Conservation (phyloP, 2,113 vertebrate genomes). For the Cyphotilapia sp. region DNA sequence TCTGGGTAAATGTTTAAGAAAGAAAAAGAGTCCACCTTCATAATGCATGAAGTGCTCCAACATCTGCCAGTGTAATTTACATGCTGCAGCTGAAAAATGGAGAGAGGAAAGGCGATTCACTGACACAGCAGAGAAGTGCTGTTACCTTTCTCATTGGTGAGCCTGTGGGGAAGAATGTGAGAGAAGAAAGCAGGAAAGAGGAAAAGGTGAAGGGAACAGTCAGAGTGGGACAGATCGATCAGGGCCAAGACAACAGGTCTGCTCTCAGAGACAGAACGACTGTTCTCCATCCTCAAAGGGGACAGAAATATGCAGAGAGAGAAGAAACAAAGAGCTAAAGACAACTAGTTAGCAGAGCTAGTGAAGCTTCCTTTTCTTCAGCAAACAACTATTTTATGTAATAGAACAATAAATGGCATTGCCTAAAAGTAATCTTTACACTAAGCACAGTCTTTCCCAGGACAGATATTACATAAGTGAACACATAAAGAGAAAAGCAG, state of each 20-base stretch:
- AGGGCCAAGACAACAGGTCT: constrained; percentile 35
- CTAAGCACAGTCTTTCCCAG: neutral
- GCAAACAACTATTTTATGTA: neutral
- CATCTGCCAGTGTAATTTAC: neutral
- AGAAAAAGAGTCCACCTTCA: neutral
- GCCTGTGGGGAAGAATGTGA: neutral
- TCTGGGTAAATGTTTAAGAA: neutral
- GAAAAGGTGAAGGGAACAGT: neutral
- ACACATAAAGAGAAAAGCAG: neutral
- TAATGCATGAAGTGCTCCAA: neutral
- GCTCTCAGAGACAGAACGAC: neutral
- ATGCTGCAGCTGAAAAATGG: neutral
- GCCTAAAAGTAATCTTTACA: neutral
- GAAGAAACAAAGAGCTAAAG: neutral
- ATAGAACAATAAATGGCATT: neutral
- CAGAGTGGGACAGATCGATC: constrained; percentile 31
- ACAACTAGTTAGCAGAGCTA: neutral
- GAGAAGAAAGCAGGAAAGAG: neutral
- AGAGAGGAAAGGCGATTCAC: neutral
- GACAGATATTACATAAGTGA: constrained; percentile 9
- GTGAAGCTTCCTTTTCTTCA: neutral
- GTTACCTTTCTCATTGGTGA: neutral
- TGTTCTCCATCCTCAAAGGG: constrained; percentile 39
- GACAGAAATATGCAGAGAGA: neutral
- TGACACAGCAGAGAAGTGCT: neutral